Evolutionary conservation across 2,797 vertebrate species (phyloP), one percentile per base, ranked within the genome.

Genomic region (Cuculus canorus): DNA sequence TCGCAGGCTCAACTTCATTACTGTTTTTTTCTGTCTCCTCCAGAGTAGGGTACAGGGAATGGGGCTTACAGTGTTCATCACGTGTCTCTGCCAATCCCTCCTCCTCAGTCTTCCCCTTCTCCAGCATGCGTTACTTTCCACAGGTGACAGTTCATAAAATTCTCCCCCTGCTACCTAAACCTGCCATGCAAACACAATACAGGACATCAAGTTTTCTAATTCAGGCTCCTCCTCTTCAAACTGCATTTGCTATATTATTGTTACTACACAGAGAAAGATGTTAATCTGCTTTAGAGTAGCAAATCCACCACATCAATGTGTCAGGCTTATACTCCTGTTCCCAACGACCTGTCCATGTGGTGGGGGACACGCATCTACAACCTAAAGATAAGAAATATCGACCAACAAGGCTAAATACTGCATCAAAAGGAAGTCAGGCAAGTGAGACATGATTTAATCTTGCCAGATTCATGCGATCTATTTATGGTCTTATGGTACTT

Each of bases 21-120:
- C 12, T 23, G 21, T 11, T 47, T 47, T 50, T 54, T 23, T 45
- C 17, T 39, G 37, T 4, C n/a, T 71, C 10, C 22, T 28, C 3
- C 0, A 43, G 0, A 48, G 28, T 2, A 17, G 7, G 9, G 17
- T 17, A 33, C 4, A 3, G 7, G 7, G 12, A 91, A 71, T 22
- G 10, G 4, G 3, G n/a, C 8, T 0, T 64, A 17, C 10, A 15
- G 14, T 41, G 5, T 27, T 5, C 28, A 43, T n/a, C 25, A 30
- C 24, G 45, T 22, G 14, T 76, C 23, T 59, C 30, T 39, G n/a
- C 10, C 9, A 5, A 30, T 88, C 30, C 15, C 24, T 64, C 25
- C 5, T 66, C 43, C 19, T 82, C 2, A 4, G 7, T 73, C 28
- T 35, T 69, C 50, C 43, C 41, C 16, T 28, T 15, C 6, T 19